Percentiles rank a stretch among this genome's conserved stretches.
Evolutionary conservation across 2,797 vertebrate species (phyloP).

Genomic region (Falco columbarius): DNA sequence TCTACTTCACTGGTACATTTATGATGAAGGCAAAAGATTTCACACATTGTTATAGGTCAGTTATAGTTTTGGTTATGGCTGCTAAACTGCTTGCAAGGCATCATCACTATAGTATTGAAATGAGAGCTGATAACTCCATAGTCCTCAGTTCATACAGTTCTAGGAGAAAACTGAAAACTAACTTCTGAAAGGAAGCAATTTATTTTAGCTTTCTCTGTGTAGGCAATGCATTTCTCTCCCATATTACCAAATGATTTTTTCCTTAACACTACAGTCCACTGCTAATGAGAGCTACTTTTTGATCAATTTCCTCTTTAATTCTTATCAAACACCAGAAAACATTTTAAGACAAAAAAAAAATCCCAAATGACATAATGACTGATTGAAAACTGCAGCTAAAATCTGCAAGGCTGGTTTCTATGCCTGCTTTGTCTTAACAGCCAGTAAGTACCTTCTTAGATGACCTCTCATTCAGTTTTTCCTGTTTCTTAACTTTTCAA

Average conservation of each 20-base stretch:
- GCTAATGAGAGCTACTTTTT: not conserved
- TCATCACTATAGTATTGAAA: not conserved
- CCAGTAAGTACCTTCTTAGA: not conserved
- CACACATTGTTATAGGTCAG: not conserved
- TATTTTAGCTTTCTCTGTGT: not conserved
- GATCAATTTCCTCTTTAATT: not conserved
- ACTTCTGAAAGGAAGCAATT: not conserved
- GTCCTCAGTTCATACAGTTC: not conserved
- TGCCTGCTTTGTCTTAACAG: not conserved
- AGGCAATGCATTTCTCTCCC: not conserved
- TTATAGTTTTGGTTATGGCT: not conserved
- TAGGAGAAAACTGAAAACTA: not conserved
- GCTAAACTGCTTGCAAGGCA: not conserved
- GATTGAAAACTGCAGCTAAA: not conserved
- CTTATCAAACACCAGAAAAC: not conserved
- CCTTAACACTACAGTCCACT: not conserved
- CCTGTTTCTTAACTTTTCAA: not conserved
- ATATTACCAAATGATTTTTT: not conserved
- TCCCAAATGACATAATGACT: not conserved
- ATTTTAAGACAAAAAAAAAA: not conserved
- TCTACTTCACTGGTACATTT: not conserved
- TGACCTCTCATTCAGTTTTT: not conserved
- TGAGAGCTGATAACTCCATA: not conserved
- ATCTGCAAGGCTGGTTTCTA: not conserved
- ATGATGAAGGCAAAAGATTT: not conserved